These are phyloP conservation scores for Cladopsammia gracilis DNA, from an alignment of 64 coral and sea anemone genomes.

Conservation along the genomic window DNA sequence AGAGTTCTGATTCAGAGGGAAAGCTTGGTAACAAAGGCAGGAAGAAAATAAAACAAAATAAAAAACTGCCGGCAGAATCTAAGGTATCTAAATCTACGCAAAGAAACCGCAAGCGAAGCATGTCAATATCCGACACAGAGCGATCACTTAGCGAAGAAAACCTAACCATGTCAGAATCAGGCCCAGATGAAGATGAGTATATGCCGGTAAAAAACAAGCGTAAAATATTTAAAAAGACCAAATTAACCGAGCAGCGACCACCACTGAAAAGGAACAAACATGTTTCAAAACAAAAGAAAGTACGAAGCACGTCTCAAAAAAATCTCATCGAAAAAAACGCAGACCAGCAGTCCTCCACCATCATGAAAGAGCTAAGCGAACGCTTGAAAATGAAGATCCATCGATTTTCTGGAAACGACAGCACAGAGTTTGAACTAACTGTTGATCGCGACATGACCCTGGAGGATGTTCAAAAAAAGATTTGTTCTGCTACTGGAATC, in stretches of 20 bases:
- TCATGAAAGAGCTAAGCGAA: not conserved
- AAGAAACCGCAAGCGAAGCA: too few relatives aligned
- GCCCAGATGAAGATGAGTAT: not conserved
- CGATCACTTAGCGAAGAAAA: too few relatives aligned
- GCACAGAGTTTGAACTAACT: too few relatives aligned
- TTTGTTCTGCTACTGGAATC: slow-evolving; percentile 40
- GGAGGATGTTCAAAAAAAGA: not conserved
- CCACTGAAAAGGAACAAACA: not conserved
- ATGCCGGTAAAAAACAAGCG: not conserved
- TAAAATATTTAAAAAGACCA: not conserved
- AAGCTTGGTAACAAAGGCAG: not conserved
- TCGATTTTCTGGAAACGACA: too few relatives aligned
- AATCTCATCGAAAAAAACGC: not conserved
- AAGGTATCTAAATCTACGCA: too few relatives aligned
- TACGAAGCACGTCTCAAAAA: not conserved
- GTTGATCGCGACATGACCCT: slow-evolving; percentile 36
- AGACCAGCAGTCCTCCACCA: not conserved
- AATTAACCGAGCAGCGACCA: not conserved
- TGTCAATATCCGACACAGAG: too few relatives aligned
- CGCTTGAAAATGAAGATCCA: not conserved
- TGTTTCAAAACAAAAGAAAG: not conserved
- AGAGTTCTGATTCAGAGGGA: slow-evolving; percentile 7
- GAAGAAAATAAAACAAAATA: not conserved
- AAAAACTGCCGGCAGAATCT: too few relatives aligned
- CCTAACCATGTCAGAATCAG: not conserved